Base-by-base conservation (phyloP, 2,113 vertebrate genomes). In the Eurystomus gularis region DNA sequence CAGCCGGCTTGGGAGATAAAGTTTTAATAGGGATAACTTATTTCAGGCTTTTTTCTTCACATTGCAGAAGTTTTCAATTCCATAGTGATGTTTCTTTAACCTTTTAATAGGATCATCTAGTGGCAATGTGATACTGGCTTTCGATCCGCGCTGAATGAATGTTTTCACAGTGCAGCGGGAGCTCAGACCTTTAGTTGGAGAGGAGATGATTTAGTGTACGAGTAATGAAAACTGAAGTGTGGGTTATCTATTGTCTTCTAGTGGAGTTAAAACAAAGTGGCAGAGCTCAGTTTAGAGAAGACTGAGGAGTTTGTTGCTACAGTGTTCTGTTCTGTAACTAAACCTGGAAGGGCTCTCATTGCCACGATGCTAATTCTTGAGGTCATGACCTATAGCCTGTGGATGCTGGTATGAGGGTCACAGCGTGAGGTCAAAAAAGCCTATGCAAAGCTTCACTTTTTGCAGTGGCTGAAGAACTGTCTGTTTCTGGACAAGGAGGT, bases 371-470 rank as follows among this genome's bases (percentile, higher is more conserved):
- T 97, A 96, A 97, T 97, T 97, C 95, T 52, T 64, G 96, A 96
- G 98, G 97, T 98, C 96, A 4, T 97, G 98, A 98, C 97, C 95
- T 92, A 76, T 17, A 95, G 95, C 94, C 97, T 97, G 96, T 96
- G 96, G 95, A 95, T 95, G 92, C 96, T 97, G 97, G 97, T 94
- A 95, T 97, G 95, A 97, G 96, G 96, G 96, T 98, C 97, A 97
- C 91, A 94, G 78, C 80, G 70, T 2, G 97, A 97, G 97, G 97
- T 98, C 97, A 98, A 81, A 93, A 96, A 94, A 97, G 92, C 95
- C 94, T 75, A 3, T 83, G 82, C 65, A 77, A 85, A 93, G 46
- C 86, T 94, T 71, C 69, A 61, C 51, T 95, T 94, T 60, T 86
- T 91, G 61, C 79, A 70, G 88, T 80, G 31, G 37, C n/a, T 95